Conservation (phyloP, 2,888 invertebrate species). For the Girardia tigrina region DNA sequence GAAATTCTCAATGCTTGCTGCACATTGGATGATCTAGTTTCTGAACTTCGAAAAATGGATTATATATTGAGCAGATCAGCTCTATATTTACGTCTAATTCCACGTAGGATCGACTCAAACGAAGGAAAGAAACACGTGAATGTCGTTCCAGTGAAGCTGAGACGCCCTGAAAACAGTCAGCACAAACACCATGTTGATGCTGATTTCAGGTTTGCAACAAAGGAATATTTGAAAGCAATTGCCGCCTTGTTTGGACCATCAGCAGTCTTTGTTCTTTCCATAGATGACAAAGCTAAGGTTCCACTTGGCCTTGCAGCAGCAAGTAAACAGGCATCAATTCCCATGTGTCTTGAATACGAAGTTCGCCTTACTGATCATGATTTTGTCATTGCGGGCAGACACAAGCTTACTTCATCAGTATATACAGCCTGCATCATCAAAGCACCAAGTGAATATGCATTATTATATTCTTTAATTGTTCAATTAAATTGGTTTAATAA, state of each 20-base stretch:
- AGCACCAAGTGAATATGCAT: not conserved
- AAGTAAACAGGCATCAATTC: conserved; percentile 45
- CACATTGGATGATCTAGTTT: conserved; percentile 29
- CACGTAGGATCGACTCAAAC: conserved; percentile 27
- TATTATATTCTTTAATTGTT: too few species aligned
- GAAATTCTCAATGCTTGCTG: conserved; percentile 21
- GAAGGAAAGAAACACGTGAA: conserved; percentile 18
- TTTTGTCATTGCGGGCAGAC: conserved; percentile 40
- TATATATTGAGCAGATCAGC: conserved; percentile 30
- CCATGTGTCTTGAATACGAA: conserved; percentile 37
- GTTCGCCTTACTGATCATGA: conserved; percentile 27
- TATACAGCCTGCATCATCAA: not conserved
- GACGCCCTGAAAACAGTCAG: conserved; percentile 34
- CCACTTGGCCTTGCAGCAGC: conserved; percentile 47
- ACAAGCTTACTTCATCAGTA: conserved; percentile 41
- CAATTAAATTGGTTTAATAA: too few species aligned
- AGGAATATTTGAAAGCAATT: conserved; percentile 9
- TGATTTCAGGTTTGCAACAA: not conserved
- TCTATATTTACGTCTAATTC: conserved; percentile 31
- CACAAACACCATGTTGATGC: conserved; percentile 39
- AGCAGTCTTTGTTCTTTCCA: conserved; percentile 40
- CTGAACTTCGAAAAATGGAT: not conserved
- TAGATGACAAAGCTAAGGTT: conserved; percentile 45
- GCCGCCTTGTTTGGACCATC: conserved; percentile 37
- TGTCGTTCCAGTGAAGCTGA: conserved; percentile 37